These are phyloP conservation scores for Scaptomyza graminum DNA, from an alignment of 1,140 invertebrate species.

Conservation along the genomic window DNA sequence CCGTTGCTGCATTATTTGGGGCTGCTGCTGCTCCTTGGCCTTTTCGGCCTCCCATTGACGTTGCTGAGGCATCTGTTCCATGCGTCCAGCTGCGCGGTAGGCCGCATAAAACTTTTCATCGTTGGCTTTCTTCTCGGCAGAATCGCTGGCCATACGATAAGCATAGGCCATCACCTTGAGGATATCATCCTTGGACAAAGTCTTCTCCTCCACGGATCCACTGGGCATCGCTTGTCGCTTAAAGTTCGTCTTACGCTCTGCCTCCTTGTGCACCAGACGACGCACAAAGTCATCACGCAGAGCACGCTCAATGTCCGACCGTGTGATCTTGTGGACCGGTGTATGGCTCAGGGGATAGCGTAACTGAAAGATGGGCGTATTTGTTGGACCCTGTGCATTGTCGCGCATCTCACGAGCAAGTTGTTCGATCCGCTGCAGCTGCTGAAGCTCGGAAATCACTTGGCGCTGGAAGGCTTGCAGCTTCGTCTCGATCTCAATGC, in stretches of 20 bases:
- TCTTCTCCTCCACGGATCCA: neutral
- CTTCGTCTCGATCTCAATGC: conserved; percentile 56
- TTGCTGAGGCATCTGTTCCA: neutral
- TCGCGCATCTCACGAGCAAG: conserved; percentile 69
- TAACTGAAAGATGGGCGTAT: conserved; percentile 35
- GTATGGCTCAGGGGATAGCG: conserved; percentile 62
- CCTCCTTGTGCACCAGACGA: conserved; percentile 61
- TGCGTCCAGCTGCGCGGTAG: conserved; percentile 5
- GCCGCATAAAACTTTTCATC: conserved; percentile 55
- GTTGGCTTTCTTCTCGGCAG: conserved; percentile 13
- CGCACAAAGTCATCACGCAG: conserved; percentile 71
- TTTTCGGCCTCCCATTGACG: too few relatives aligned
- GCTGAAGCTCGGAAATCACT: conserved; percentile 65
- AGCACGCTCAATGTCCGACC: conserved; percentile 67
- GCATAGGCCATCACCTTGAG: conserved; percentile 73
- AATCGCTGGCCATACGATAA: conserved; percentile 66
- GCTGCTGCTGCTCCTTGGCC: conserved; percentile 1
- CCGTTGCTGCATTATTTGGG: conserved; percentile 14
- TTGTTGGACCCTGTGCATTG: conserved; percentile 21
- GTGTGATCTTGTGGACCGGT: conserved; percentile 75
- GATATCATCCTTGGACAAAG: conserved; percentile 70
- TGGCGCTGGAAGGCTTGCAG: conserved; percentile 70
- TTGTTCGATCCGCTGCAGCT: conserved; percentile 71
- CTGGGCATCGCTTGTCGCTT: conserved; percentile 57
- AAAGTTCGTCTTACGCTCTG: conserved; percentile 44